Percentiles rank a stretch among this genome's conserved stretches.
These are phyloP conservation scores for Sorex araneus DNA, from an alignment of 2,113 vertebrate species.

Conservation along the genomic window DNA sequence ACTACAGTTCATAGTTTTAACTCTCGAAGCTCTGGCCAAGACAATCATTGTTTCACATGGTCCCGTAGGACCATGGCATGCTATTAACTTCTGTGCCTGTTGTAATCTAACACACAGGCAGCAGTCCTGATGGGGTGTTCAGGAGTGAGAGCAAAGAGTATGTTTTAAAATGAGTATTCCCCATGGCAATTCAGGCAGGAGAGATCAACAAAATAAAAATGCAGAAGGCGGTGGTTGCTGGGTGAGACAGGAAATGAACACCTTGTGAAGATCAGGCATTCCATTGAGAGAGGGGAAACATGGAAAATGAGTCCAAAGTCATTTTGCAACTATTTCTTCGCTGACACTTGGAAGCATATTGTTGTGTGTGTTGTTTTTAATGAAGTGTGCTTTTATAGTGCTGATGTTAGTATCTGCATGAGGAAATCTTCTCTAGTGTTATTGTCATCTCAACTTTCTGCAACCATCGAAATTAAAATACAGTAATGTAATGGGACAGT, in stretches of 20 bases:
- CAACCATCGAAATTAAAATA: slow-evolving; percentile 81
- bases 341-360: slow-evolving; percentile 75
- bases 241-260: slow-evolving; percentile 86
- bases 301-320: slow-evolving; percentile 74
- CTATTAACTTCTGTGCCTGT: slow-evolving; percentile 68
- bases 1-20: slow-evolving; percentile 65
- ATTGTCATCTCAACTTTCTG: slow-evolving; percentile 82
- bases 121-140: slow-evolving; percentile 49
- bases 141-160: slow-evolving; percentile 73
- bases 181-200: slow-evolving; percentile 76
- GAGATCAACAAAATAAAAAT: slow-evolving; percentile 81
- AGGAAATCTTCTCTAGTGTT: slow-evolving; percentile 81
- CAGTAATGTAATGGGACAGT: slow-evolving; percentile 75
- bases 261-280: slow-evolving; percentile 81
- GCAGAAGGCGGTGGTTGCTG: slow-evolving; percentile 80
- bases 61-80: slow-evolving; percentile 67
- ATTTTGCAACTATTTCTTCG: slow-evolving; percentile 73
- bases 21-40: slow-evolving; percentile 68
- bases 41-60: slow-evolving; percentile 71
- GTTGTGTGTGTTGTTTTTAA: slow-evolving; percentile 75
- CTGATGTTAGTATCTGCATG: slow-evolving; percentile 83
- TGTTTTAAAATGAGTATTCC: slow-evolving; percentile 78
- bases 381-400: slow-evolving; percentile 82
- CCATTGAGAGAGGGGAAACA: slow-evolving; percentile 71
- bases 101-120: slow-evolving; percentile 74